These are phyloP conservation scores for Epinotia demarniana DNA, from an alignment of 2,888 invertebrate species.

Conservation along the genomic window DNA sequence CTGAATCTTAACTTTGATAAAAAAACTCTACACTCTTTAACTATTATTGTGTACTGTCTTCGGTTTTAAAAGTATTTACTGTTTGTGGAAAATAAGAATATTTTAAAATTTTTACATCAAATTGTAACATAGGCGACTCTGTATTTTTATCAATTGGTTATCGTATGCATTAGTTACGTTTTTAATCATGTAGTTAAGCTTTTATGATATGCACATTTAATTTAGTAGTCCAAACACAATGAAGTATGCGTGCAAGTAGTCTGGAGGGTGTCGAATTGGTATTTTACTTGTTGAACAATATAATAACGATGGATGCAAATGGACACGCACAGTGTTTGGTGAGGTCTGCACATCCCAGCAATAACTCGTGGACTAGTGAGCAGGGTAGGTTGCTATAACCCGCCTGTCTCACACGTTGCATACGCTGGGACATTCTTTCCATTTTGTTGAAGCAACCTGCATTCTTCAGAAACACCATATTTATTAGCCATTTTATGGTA, in stretches of 20 bases:
- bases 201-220: conserved; percentile 16
- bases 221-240: conserved; percentile 11
- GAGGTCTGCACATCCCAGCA: not conserved
- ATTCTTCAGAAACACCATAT: too few species aligned
- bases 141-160: conserved; percentile 8
- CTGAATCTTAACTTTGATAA: not conserved
- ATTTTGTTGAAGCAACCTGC: too few species aligned
- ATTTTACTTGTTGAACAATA: not conserved
- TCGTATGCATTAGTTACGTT: conserved; percentile 8
- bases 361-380: not conserved
- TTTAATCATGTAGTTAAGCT: conserved; percentile 15
- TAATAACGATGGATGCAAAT: not conserved
- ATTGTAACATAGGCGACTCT: conserved; percentile 10
- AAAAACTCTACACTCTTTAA: not conserved
- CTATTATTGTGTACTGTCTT: not conserved
- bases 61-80: conserved; percentile 3
- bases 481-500: too few species aligned
- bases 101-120: not conserved
- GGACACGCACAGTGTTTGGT: not conserved
- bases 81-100: not conserved
- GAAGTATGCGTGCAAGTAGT: not conserved
- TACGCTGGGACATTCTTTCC: too few species aligned
- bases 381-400: too few species aligned
- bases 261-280: not conserved
- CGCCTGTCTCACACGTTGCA: too few species aligned